phyloP scores from a whole-genome alignment of 2,888 invertebrate species.

The Trachelus stipa region DNA sequence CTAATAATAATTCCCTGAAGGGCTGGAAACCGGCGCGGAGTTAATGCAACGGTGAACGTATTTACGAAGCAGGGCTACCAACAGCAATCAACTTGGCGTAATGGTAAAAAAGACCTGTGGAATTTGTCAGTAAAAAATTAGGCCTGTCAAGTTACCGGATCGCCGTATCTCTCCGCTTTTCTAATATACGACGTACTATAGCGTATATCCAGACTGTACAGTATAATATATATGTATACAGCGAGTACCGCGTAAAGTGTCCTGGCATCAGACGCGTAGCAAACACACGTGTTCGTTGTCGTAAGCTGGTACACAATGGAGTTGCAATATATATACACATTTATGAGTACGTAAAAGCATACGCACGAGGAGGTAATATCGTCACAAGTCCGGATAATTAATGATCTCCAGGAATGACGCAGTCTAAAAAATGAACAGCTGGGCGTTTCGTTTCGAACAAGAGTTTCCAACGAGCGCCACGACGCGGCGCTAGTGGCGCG shows the following conservation, averaged over 20 bases:
- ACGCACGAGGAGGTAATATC: background rate
- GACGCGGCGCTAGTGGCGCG: background rate
- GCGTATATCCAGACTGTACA: background rate
- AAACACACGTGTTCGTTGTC: background rate
- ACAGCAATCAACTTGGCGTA: background rate
- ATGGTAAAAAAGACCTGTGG: background rate
- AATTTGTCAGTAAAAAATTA: constrained; percentile 4
- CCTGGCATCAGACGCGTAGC: background rate
- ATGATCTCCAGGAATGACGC: background rate
- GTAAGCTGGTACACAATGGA: background rate
- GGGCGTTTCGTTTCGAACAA: background rate
- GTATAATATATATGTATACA: background rate
- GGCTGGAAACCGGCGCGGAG: background rate
- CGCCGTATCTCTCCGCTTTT: background rate
- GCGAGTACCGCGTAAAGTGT: background rate
- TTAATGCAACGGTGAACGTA: background rate
- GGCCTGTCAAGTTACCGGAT: background rate
- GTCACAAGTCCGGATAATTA: background rate
- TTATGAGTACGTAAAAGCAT: background rate
- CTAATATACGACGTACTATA: background rate
- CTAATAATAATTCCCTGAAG: background rate
- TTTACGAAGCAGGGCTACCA: background rate
- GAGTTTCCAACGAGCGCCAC: background rate
- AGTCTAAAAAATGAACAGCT: background rate
- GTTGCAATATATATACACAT: background rate